Evolutionary conservation across 2,888 invertebrate species (phyloP).

Genomic region (Caenorhabditis sp.): DNA sequence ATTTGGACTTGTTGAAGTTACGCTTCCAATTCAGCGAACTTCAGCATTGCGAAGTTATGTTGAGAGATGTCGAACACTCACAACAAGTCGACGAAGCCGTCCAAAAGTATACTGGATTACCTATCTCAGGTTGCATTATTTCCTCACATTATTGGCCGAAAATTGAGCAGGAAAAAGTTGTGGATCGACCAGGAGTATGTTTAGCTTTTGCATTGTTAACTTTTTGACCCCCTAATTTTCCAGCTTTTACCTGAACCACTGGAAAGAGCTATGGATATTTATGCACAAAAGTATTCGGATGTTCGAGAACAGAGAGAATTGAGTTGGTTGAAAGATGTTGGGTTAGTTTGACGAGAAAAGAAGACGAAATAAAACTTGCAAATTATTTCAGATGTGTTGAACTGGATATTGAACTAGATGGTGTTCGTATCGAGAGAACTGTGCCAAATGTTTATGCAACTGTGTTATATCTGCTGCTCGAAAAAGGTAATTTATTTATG

Average conservation of each 20-base stretch:
- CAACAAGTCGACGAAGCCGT: conserved; percentile 70
- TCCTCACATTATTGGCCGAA: conserved; percentile 97
- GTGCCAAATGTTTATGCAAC: conserved; percentile 55
- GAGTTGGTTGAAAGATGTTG: conserved; percentile 49
- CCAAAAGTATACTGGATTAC: conserved; percentile 57
- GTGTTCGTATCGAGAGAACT: conserved; percentile 44
- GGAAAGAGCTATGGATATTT: conserved; percentile 39
- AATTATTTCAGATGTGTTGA: conserved; percentile 31
- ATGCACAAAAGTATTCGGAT: conserved; percentile 34
- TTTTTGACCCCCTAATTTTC: conserved; percentile 2
- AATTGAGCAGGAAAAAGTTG: conserved; percentile 35
- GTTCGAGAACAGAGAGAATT: conserved; percentile 48
- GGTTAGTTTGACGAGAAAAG: conserved; percentile 2
- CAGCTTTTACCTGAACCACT: conserved; percentile 41
- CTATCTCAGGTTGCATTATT: conserved; percentile 86
- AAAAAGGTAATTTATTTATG: conserved; percentile 54
- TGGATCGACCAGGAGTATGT: neutral
- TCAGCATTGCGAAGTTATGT: conserved; percentile 95
- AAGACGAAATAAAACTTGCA: too few species aligned
- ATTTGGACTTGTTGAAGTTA: conserved; percentile 89
- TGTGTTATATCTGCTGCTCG: conserved; percentile 56
- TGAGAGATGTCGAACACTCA: conserved; percentile 95
- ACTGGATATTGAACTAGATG: conserved; percentile 53
- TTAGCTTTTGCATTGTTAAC: neutral
- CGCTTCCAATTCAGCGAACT: conserved; percentile 93